Percentiles rank a stretch among this genome's conserved stretches.
These are phyloP conservation scores for Ophion ventricosus DNA, from an alignment of 2,888 invertebrate genomes.

Conservation along the genomic window DNA sequence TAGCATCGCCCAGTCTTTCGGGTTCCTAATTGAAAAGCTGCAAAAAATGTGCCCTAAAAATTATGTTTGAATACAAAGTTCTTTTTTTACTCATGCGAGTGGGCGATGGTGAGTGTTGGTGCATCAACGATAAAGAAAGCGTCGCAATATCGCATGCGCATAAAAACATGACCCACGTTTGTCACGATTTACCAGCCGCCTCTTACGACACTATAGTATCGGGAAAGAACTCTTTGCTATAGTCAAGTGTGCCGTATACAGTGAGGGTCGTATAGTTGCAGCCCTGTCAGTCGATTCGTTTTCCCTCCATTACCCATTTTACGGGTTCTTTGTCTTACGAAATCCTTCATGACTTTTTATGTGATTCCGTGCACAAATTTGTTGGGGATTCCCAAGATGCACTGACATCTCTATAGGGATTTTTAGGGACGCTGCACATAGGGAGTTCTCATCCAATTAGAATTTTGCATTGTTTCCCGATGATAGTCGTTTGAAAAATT, in stretches of 20 bases:
- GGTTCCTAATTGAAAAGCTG: background rate
- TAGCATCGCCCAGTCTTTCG: background rate
- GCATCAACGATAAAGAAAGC: constrained; percentile 1
- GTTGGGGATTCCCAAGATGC: too few species aligned
- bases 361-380: too few species aligned
- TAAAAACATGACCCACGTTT: background rate
- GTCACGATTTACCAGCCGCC: background rate
- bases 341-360: background rate
- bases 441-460: too few species aligned
- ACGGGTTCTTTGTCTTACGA: background rate
- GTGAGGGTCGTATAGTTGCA: background rate
- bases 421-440: too few species aligned
- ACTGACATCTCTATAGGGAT: too few species aligned
- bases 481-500: too few species aligned
- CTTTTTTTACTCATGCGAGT: background rate
- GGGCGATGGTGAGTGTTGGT: background rate
- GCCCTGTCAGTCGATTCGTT: background rate
- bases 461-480: too few species aligned
- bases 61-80: background rate
- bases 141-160: constrained; percentile 2
- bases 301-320: background rate
- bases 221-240: constrained; percentile 14
- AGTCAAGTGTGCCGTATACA: background rate
- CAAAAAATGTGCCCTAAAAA: background rate
- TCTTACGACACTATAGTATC: background rate